These are phyloP conservation scores for Hystrix brachyura DNA, from an alignment of 2,113 vertebrate genomes.

Conservation along the genomic window DNA sequence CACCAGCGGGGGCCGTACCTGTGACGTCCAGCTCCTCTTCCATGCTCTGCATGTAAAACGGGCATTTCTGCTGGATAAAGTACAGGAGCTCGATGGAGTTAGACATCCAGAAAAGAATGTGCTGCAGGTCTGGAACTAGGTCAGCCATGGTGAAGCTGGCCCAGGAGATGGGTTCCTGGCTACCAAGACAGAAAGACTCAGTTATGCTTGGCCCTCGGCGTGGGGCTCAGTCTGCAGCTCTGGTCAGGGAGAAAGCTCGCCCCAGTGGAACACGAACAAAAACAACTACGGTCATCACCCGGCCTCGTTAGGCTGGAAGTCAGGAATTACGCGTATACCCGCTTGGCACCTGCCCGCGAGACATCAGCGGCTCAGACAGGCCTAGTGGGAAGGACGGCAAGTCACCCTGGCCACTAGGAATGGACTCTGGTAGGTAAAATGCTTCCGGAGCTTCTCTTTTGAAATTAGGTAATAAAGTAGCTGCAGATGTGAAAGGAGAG, in stretches of 20 bases:
- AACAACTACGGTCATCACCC: rapidly evolving
- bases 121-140: conserved; percentile 95
- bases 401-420: rapidly evolving
- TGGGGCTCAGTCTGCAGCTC: rapidly evolving
- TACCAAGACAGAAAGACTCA: conserved; percentile 72
- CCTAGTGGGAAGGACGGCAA: rapidly evolving
- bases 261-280: neutral
- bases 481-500: rapidly evolving
- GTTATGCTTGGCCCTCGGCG: neutral
- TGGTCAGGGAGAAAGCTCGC: rapidly evolving
- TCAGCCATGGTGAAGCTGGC: conserved; percentile 93
- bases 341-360: rapidly evolving
- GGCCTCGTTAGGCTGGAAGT: rapidly evolving
- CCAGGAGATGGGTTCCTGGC: conserved; percentile 93
- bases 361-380: neutral
- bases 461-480: neutral
- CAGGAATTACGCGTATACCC: rapidly evolving
- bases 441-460: neutral
- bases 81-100: conserved; percentile 97
- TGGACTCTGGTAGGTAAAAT: rapidly evolving
- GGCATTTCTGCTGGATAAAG: conserved; percentile 96
- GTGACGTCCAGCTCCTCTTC: conserved; percentile 94
- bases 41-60: conserved; percentile 94
- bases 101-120: conserved; percentile 98
- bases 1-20: conserved; percentile 72